phyloP scores from a whole-genome alignment of 2,797 vertebrate species.

The Chelon auratus region DNA sequence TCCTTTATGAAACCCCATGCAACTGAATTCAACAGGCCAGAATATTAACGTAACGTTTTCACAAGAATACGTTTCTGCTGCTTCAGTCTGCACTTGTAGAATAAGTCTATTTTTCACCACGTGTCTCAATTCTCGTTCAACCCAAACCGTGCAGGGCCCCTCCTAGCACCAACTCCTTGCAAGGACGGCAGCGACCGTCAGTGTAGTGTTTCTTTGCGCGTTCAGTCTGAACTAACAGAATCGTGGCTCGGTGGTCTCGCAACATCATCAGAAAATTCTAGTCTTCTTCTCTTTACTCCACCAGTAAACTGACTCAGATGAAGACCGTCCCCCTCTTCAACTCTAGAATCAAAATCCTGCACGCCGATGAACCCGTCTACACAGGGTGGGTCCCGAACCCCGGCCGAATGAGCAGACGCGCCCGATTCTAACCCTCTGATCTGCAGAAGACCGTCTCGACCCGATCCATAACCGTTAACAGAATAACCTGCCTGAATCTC shows the following conservation, averaged over 20 bases:
- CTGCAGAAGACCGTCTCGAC: slow-evolving; percentile 12
- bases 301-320: slow-evolving; percentile 21
- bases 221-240: slow-evolving; percentile 12
- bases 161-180: not conserved
- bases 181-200: not conserved
- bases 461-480: slow-evolving; percentile 1
- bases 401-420: not conserved
- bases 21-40: too few relatives aligned
- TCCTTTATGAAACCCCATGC: too few relatives aligned
- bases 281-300: not conserved
- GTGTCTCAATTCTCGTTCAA: not conserved
- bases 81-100: too few relatives aligned
- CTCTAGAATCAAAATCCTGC: slow-evolving; percentile 29
- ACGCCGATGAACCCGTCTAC: not conserved
- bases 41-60: too few relatives aligned
- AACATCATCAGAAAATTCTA: not conserved
- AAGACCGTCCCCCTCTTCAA: slow-evolving; percentile 15
- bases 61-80: too few relatives aligned
- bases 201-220: not conserved
- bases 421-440: slow-evolving; percentile 25
- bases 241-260: not conserved
- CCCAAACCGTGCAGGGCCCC: slow-evolving; percentile 17
- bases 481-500: not conserved
- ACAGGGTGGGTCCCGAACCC: not conserved
- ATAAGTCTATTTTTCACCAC: too few relatives aligned